Evolutionary conservation across 2,113 vertebrate genomes (phyloP).

Genomic region (Sigmodon hispidus): DNA sequence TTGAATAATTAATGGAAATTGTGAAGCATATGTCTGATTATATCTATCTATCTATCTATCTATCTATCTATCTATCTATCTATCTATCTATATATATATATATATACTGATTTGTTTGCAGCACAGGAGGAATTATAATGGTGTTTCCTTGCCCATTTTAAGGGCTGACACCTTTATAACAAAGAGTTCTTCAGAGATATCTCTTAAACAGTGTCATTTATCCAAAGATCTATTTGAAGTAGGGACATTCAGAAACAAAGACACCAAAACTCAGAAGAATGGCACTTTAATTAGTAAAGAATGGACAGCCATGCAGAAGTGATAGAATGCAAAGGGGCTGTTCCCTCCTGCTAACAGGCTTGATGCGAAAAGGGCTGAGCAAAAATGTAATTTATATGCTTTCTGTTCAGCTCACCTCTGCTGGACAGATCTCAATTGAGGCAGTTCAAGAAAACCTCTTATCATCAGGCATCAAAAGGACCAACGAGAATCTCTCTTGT

Average conservation of each 20-base stretch:
- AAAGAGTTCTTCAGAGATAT: not conserved
- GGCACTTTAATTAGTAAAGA: not conserved
- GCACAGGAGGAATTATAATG: not conserved
- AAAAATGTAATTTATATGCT: not conserved
- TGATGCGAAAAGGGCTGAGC: not conserved
- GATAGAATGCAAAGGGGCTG: not conserved
- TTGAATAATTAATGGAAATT: not conserved
- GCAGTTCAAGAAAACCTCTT: not conserved
- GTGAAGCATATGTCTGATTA: accelerated
- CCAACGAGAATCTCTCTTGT: not conserved
- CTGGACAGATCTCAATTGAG: not conserved
- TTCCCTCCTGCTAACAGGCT: not conserved
- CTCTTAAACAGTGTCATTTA: not conserved
- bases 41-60: not conserved
- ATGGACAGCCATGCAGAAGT: not conserved
- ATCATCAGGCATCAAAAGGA: not conserved
- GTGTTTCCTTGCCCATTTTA: not conserved
- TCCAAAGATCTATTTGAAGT: not conserved
- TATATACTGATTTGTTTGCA: not conserved
- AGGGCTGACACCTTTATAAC: not conserved
- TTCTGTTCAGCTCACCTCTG: not conserved
- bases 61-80: no score
- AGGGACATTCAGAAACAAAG: not conserved
- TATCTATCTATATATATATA: not conserved
- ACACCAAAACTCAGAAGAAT: not conserved